phyloP scores from a whole-genome alignment of 2,113 vertebrate genomes.

The Platichthys flesus region DNA sequence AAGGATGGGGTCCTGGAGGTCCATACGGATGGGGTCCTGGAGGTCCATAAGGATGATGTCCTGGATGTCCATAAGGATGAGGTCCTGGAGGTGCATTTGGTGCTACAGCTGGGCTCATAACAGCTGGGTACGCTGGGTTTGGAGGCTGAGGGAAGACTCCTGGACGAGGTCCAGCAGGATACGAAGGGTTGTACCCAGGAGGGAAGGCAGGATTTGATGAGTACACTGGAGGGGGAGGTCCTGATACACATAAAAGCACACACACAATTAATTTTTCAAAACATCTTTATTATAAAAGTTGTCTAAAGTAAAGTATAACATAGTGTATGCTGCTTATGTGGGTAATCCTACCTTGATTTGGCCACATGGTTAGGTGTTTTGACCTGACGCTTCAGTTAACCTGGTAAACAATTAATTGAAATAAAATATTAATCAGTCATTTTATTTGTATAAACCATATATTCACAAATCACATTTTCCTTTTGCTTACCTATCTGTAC shows the following conservation, averaged over 20 bases:
- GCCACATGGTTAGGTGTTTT: slow-evolving; percentile 71
- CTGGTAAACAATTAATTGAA: slow-evolving; percentile 26
- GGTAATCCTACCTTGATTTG: slow-evolving; percentile 77
- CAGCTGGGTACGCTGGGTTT: slow-evolving; percentile 61
- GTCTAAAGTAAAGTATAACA: background rate
- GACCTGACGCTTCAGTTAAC: slow-evolving; percentile 1
- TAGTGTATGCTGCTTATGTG: background rate
- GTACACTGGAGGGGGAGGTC: slow-evolving; percentile 61
- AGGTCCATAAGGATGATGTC: background rate
- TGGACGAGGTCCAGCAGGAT: slow-evolving; percentile 55
- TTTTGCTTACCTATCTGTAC: no score
- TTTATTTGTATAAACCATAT: no score
- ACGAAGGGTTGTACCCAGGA: slow-evolving; percentile 68
- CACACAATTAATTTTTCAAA: background rate
- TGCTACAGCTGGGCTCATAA: slow-evolving; percentile 54
- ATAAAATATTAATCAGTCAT: background rate
- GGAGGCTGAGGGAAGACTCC: slow-evolving; percentile 71
- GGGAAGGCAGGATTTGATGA: slow-evolving; percentile 71
- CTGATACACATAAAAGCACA: slow-evolving; percentile 42
- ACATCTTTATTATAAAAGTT: background rate
- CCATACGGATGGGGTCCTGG: no score
- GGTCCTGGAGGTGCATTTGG: slow-evolving; percentile 26
- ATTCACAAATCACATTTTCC: no score
- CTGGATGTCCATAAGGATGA: slow-evolving; percentile 1
- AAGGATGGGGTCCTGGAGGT: no score